Conservation (phyloP, 2,888 invertebrate genomes). For the Keiferia lycopersicella region DNA sequence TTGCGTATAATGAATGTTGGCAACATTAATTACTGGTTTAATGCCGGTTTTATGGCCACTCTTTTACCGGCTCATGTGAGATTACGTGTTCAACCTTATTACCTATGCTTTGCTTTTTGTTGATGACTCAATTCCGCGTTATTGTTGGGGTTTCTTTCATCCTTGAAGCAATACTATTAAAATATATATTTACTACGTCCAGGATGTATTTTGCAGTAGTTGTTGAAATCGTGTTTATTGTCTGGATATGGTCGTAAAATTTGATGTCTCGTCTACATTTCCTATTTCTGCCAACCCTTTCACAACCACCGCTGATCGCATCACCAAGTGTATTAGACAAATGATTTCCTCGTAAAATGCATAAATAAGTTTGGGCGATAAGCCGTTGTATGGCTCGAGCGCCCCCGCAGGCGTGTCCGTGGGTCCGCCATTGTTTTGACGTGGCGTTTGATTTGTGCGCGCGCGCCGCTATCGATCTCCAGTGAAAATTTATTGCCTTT, state of each 20-base stretch:
- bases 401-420: slow-evolving; percentile 67
- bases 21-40: slow-evolving; percentile 76
- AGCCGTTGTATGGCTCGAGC: slow-evolving; percentile 66
- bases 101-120: slow-evolving; percentile 53
- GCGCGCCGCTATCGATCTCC: slow-evolving; percentile 60
- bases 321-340: slow-evolving; percentile 34
- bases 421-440: slow-evolving; percentile 68
- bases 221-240: too few species aligned
- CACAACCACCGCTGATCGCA: neutral
- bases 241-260: too few species aligned
- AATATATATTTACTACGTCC: neutral
- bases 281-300: neutral
- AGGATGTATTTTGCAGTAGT: neutral
- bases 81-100: slow-evolving; percentile 70
- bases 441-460: slow-evolving; percentile 74
- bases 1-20: slow-evolving; percentile 68
- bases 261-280: neutral
- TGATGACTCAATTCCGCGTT: slow-evolving; percentile 63
- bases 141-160: neutral
- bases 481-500: slow-evolving; percentile 67
- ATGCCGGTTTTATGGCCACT: slow-evolving; percentile 66
- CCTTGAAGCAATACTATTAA: neutral
- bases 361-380: slow-evolving; percentile 54
- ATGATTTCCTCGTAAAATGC: slow-evolving; percentile 35
- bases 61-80: slow-evolving; percentile 67